These are phyloP conservation scores for Stichodactyla helianthus DNA, from an alignment of 64 coral and sea anemone species.

Conservation along the genomic window DNA sequence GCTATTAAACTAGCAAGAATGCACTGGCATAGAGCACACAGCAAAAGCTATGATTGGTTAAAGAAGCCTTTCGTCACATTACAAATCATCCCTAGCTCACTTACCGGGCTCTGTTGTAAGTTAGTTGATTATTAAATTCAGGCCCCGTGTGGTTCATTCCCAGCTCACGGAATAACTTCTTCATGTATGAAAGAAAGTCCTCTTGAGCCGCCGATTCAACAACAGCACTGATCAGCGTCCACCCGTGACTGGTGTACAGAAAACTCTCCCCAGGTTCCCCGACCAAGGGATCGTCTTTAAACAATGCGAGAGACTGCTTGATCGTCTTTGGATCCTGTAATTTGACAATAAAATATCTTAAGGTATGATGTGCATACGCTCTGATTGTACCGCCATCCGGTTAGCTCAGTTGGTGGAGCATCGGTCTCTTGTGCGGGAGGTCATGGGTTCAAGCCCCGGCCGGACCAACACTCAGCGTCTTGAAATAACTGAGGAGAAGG, in stretches of 20 bases:
- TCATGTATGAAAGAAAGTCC: constrained; percentile 79
- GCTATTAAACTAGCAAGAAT: too few relatives aligned
- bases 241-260: constrained; percentile 85
- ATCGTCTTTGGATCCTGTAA: constrained; percentile 66
- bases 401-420: not conserved
- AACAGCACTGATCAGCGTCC: constrained; percentile 84
- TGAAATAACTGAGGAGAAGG: too few relatives aligned
- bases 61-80: too few relatives aligned
- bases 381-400: too few relatives aligned
- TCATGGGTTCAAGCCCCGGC: too few relatives aligned
- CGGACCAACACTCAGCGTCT: too few relatives aligned
- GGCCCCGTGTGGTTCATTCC: constrained; percentile 78
- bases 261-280: constrained; percentile 69
- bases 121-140: constrained; percentile 65
- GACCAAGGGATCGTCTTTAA: constrained; percentile 80
- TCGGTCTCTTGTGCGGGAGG: too few relatives aligned
- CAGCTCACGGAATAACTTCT: constrained; percentile 76
- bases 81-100: not conserved
- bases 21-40: too few relatives aligned
- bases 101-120: constrained; percentile 84
- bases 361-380: not conserved
- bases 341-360: not conserved
- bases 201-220: constrained; percentile 62
- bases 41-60: too few relatives aligned
- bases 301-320: constrained; percentile 60